Conservation (phyloP, 2,888 invertebrate genomes). For the Notocelia uddmanniana region DNA sequence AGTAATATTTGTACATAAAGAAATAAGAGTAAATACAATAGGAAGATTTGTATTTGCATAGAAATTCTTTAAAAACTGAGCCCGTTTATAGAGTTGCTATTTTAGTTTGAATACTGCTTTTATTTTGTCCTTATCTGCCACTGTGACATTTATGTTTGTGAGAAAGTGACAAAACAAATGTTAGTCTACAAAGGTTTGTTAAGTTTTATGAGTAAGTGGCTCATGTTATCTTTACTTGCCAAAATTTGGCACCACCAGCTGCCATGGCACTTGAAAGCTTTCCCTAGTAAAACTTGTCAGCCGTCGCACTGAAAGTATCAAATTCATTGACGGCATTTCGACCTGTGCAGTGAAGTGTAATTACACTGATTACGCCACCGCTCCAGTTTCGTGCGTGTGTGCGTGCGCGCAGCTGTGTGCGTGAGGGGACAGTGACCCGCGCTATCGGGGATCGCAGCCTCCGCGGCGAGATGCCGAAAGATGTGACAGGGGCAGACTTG, state of each 20-base stretch:
- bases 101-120: too few species aligned
- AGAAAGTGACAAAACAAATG: too few species aligned
- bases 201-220: too few species aligned
- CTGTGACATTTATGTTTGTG: too few species aligned
- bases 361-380: constrained; percentile 49
- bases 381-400: constrained; percentile 58
- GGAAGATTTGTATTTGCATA: too few species aligned
- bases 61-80: too few species aligned
- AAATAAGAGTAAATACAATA: too few species aligned
- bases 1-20: too few species aligned
- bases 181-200: too few species aligned
- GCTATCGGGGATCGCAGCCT: constrained; percentile 84
- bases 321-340: constrained; percentile 39
- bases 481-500: constrained; percentile 74
- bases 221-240: too few species aligned
- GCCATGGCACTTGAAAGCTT: background rate
- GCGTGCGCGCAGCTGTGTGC: constrained; percentile 58
- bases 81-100: too few species aligned
- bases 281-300: constrained; percentile 1
- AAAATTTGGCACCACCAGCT: background rate
- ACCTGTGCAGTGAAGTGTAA: constrained; percentile 44
- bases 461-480: constrained; percentile 85
- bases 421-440: constrained; percentile 80
- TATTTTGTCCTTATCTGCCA: too few species aligned
- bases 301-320: background rate